A percentile compares a stretch with the other conserved stretches of the same genome.
Evolutionary conservation across 2,797 vertebrate species (phyloP).

Genomic region (Xerus rutilus): DNA sequence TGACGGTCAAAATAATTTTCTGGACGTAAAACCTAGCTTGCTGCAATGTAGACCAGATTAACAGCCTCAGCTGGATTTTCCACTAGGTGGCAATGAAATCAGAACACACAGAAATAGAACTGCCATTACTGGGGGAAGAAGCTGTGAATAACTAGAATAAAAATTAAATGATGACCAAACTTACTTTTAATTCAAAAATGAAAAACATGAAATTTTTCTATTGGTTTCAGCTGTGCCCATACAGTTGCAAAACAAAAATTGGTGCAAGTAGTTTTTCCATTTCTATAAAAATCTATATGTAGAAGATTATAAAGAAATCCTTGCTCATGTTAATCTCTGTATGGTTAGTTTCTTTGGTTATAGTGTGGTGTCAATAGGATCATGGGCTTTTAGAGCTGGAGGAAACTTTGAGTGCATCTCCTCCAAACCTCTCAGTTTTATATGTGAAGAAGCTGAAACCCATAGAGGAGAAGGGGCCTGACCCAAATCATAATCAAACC

Average conservation of each 20-base stretch:
- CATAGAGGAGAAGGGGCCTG: background rate
- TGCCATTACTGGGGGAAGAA: background rate
- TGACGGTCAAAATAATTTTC: slow-evolving; percentile 1
- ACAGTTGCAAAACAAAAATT: background rate
- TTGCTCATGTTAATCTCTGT: background rate
- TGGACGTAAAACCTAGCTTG: background rate
- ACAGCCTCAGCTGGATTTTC: background rate
- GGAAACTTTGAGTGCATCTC: background rate
- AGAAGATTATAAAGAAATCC: background rate
- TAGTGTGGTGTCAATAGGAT: background rate
- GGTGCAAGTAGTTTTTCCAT: slow-evolving; percentile 25
- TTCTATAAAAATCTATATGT: slow-evolving; percentile 24
- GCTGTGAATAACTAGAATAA: background rate
- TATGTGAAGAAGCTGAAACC: background rate
- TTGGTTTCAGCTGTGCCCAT: background rate
- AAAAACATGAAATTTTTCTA: background rate
- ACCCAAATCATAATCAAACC: background rate
- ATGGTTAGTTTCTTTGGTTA: slow-evolving; percentile 22
- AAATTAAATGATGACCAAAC: background rate
- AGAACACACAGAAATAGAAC: background rate
- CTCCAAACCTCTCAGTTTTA: background rate
- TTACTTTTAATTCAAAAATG: slow-evolving; percentile 36
- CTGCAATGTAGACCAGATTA: background rate
- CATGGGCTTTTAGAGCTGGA: background rate
- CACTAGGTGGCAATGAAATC: slow-evolving; percentile 58